These are phyloP conservation scores for Chaetophractus vellerosus DNA, from an alignment of 2,797 vertebrate species.

Conservation along the genomic window DNA sequence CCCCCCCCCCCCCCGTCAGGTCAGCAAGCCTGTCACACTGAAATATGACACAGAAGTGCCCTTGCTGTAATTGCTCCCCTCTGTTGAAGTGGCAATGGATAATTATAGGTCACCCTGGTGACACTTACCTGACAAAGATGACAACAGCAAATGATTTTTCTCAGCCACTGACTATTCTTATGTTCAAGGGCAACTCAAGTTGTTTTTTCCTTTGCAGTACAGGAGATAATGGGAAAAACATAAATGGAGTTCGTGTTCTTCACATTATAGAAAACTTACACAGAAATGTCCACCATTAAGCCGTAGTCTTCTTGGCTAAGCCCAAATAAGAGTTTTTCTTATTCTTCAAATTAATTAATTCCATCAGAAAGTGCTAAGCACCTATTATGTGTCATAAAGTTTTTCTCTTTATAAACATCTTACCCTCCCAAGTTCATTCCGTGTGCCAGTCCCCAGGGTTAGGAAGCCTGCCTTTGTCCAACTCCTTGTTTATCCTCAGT, in stretches of 20 bases:
- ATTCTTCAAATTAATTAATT: conserved; percentile 41
- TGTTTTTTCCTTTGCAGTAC: background rate
- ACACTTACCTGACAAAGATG: conserved; percentile 15
- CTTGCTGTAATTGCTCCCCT: conserved; percentile 40
- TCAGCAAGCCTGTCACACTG: background rate
- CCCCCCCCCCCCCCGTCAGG: background rate
- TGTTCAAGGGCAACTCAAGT: conserved; percentile 18
- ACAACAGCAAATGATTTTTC: conserved; percentile 26
- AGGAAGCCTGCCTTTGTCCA: background rate
- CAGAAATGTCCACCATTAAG: background rate
- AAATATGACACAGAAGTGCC: conserved; percentile 15
- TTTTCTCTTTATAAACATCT: conserved; percentile 17
- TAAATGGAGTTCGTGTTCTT: background rate
- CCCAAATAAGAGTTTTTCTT: background rate
- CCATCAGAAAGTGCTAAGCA: background rate
- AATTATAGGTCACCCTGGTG: background rate
- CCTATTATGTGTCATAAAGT: background rate
- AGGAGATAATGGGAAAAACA: conserved; percentile 41
- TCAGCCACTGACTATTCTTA: background rate
- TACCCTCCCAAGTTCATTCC: background rate
- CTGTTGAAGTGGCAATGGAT: background rate
- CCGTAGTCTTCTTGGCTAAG: background rate
- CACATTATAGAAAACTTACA: background rate
- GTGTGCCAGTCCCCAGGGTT: background rate
- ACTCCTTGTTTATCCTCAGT: background rate